phyloP scores from a whole-genome alignment of 2,888 invertebrate species.

The Phaonia tiefii region DNA sequence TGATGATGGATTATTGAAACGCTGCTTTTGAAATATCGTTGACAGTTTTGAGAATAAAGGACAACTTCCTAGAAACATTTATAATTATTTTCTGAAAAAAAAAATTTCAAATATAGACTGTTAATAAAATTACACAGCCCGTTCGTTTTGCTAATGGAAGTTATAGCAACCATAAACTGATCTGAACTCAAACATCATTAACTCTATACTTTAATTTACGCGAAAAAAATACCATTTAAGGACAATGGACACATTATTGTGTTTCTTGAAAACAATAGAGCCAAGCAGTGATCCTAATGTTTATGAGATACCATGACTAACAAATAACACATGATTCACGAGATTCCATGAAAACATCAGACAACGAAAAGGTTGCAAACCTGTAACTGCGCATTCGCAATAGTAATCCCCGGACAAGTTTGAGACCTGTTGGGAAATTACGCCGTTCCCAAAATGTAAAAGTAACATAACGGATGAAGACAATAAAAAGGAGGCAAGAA shows the following conservation, averaged over 20 bases:
- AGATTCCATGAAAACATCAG: not conserved
- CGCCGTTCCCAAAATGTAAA: constrained; percentile 31
- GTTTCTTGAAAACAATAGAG: constrained; percentile 36
- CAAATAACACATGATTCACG: constrained; percentile 36
- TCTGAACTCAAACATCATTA: too few relatives aligned
- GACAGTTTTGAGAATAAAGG: too few relatives aligned
- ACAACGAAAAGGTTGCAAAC: constrained; percentile 45
- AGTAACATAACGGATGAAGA: not conserved
- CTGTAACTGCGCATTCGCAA: constrained; percentile 54
- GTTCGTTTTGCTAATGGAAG: too few relatives aligned
- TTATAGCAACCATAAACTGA: too few relatives aligned
- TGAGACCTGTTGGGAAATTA: constrained; percentile 50
- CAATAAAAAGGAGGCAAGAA: constrained; percentile 27
- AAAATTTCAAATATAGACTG: too few relatives aligned
- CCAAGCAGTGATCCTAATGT: constrained; percentile 32
- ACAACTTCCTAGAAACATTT: too few relatives aligned
- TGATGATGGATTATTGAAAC: too few relatives aligned
- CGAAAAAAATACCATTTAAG: too few relatives aligned
- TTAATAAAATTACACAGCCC: too few relatives aligned
- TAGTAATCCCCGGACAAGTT: constrained; percentile 46
- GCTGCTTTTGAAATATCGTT: too few relatives aligned
- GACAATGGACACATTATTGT: not conserved
- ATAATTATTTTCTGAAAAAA: too few relatives aligned
- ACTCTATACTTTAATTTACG: too few relatives aligned
- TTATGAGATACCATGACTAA: constrained; percentile 51